phyloP scores from a whole-genome alignment of 64 coral and sea anemone genomes.

The Astreopora myriophthalma region DNA sequence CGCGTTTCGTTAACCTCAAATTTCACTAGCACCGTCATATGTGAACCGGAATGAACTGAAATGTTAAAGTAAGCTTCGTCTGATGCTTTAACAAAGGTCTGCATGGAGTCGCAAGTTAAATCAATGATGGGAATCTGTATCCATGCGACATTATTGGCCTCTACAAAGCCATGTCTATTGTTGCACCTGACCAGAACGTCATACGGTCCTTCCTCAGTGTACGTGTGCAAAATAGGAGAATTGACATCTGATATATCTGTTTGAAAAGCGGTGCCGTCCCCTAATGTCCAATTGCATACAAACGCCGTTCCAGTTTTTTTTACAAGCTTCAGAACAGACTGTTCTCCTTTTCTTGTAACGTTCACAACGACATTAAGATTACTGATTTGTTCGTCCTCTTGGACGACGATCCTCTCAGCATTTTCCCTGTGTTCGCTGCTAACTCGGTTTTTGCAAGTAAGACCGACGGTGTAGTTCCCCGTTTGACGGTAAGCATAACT shows the following conservation, averaged over 20 bases:
- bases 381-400: slow-evolving; percentile 49
- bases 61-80: background rate
- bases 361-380: background rate
- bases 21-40: background rate
- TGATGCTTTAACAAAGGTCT: background rate
- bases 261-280: slow-evolving; percentile 8
- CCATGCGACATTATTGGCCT: background rate
- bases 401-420: background rate
- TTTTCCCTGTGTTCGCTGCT: background rate
- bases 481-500: background rate
- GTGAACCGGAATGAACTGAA: background rate
- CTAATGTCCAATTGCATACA: slow-evolving; percentile 67
- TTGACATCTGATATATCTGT: slow-evolving; percentile 41
- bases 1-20: background rate
- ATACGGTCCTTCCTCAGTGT: slow-evolving; percentile 11
- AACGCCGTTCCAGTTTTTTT: slow-evolving; percentile 46
- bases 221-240: slow-evolving; percentile 18
- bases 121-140: slow-evolving; percentile 41
- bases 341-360: background rate
- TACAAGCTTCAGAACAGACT: background rate
- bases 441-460: slow-evolving; percentile 35
- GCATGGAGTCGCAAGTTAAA: slow-evolving; percentile 10
- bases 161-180: slow-evolving; percentile 22
- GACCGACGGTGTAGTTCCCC: slow-evolving; percentile 6
- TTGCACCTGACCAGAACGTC: slow-evolving; percentile 3